These are phyloP conservation scores for Orthonychiurus folsomi DNA, from an alignment of 2,888 invertebrate species.

Conservation along the genomic window DNA sequence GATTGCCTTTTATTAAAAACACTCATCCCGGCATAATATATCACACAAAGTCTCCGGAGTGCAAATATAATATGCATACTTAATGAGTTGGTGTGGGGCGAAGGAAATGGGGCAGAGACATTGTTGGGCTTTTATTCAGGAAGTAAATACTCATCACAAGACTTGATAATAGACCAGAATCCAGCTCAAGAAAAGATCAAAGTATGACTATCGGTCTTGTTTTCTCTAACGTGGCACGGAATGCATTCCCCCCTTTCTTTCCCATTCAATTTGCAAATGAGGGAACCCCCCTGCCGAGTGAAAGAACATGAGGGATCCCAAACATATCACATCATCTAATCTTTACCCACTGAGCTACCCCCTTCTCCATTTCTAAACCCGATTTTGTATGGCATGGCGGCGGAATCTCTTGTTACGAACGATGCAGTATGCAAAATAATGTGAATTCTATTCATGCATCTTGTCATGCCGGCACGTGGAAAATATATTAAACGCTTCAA, in stretches of 20 bases:
- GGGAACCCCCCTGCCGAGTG: neutral
- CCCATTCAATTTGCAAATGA: neutral
- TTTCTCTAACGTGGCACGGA: too few species aligned
- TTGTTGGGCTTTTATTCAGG: neutral
- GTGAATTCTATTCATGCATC: too few species aligned
- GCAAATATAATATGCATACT: neutral
- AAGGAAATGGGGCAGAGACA: too few species aligned
- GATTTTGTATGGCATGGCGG: too few species aligned
- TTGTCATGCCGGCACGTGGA: too few species aligned
- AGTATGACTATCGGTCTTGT: neutral
- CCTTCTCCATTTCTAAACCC: too few species aligned
- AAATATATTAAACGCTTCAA: too few species aligned
- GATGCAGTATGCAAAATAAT: too few species aligned
- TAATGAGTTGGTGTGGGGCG: neutral
- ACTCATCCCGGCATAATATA: neutral
- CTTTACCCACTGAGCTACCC: too few species aligned
- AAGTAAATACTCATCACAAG: neutral
- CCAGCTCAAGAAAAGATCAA: neutral
- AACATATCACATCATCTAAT: too few species aligned
- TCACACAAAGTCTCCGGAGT: neutral
- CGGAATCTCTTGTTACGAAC: too few species aligned
- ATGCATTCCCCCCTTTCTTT: neutral
- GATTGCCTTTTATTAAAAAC: neutral
- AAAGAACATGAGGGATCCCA: too few species aligned
- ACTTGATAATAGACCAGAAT: neutral